These are phyloP conservation scores for Rhopalosiphum padi DNA, from an alignment of 1,140 invertebrate genomes.

Conservation along the genomic window DNA sequence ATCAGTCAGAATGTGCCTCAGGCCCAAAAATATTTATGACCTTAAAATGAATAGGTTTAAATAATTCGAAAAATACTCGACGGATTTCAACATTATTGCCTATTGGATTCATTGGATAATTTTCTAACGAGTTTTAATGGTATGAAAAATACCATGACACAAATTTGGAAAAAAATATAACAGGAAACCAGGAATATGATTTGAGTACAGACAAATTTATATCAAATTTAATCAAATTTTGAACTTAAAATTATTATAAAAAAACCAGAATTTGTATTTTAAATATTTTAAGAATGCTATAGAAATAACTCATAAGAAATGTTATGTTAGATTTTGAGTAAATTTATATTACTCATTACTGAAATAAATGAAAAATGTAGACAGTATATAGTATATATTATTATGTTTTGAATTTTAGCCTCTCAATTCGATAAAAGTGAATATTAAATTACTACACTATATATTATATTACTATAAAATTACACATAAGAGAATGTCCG, in stretches of 20 bases:
- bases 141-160: background rate
- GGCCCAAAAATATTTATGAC: background rate
- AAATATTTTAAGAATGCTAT: too few species aligned
- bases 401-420: background rate
- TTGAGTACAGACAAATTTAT: background rate
- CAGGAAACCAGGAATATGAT: background rate
- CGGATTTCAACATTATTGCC: background rate
- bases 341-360: background rate
- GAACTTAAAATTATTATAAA: background rate
- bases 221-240: background rate
- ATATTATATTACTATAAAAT: background rate
- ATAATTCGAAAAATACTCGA: background rate
- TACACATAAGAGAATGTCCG: background rate
- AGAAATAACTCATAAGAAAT: too few species aligned
- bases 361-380: background rate
- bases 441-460: background rate
- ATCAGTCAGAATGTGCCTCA: background rate
- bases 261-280: too few species aligned
- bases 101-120: background rate
- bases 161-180: background rate
- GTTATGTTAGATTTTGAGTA: too few species aligned
- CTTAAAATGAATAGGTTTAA: background rate
- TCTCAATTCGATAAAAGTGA: background rate
- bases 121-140: background rate
- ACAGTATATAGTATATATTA: background rate